Base-by-base conservation (phyloP, 2,888 invertebrate genomes). In the Sarcophaga subvicina region DNA sequence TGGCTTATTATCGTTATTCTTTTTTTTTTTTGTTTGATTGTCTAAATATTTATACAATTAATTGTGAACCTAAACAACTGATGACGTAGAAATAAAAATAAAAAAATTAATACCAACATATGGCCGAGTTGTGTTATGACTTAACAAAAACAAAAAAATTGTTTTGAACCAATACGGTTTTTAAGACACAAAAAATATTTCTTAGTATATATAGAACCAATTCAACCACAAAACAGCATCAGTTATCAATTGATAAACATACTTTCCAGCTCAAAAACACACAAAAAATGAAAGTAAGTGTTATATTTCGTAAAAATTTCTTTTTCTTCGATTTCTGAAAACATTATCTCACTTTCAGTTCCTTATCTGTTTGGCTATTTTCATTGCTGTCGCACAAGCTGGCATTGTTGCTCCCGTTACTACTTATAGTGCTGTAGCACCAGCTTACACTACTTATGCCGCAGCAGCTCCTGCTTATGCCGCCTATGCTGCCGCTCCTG, bases 341-440 rank as follows among this genome's bases (percentile, higher is more conserved):
- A 37, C 10, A 10, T 37, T 37, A 8, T 37, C 37, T 10, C 8
- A 69, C 6, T 69, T n/a, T 60, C 82, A 91, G 91, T 91, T 91
- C 91, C 88, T 91, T 86, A 89, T 92, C 89, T 91, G 91, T 89
- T 91, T 92, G 87, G 89, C 91, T 86, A 89, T 92, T 79, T 91
- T 90, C 89, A 76, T 91, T 73, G 92, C 91, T 89, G 91, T 84
- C 81, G 91, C 91, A 73, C 91, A 91, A 88, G 92, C 91, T 79
- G 90, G 91, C 64, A 88, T 86, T 79, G 76, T 91, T n/a, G 60
- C 85, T 64, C 87, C 88, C 37, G 20, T 86, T 62, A 62, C 75
- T 45, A 88, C 89, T 5, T 89, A 89, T 54, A 87, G 88, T 54
- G 89, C 89, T 45, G 86, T 85, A 14, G 86, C 83, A 62, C 80